Evolutionary conservation across 2,888 invertebrate species (phyloP).

Genomic region (Lochmaea capreae): DNA sequence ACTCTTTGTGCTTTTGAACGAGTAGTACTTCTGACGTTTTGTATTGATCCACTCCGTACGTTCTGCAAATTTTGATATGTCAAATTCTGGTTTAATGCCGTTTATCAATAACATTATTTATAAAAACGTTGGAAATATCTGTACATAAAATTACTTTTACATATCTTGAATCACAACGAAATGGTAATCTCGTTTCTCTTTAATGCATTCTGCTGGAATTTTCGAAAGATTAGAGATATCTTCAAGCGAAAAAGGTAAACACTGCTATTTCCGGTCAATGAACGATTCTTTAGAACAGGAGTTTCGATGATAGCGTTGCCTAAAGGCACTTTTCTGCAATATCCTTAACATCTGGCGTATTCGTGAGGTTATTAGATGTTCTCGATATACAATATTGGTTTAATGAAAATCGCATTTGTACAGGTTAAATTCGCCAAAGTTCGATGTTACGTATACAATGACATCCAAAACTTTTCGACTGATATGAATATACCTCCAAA

Average conservation of each 20-base stretch:
- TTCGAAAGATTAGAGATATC: slow-evolving; percentile 48
- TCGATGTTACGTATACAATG: neutral
- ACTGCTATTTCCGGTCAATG: slow-evolving; percentile 54
- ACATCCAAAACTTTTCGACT: neutral
- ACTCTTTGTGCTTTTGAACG: too few relatives aligned
- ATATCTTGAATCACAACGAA: slow-evolving; percentile 18
- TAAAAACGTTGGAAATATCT: neutral
- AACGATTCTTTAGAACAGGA: slow-evolving; percentile 53
- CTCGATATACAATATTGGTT: slow-evolving; percentile 25
- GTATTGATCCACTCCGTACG: too few relatives aligned
- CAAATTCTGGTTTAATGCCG: too few relatives aligned
- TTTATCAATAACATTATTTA: neutral
- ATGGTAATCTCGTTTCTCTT: slow-evolving; percentile 39
- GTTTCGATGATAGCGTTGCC: slow-evolving; percentile 38
- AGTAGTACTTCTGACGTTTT: too few relatives aligned
- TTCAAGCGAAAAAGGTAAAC: slow-evolving; percentile 52
- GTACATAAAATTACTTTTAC: neutral
- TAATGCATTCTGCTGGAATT: slow-evolving; percentile 31
- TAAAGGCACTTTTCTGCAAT: slow-evolving; percentile 49
- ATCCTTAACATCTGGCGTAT: slow-evolving; percentile 35
- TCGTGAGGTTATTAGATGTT: slow-evolving; percentile 39
- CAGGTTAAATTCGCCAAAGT: neutral
- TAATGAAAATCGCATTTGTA: neutral
- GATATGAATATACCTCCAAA: too few relatives aligned
- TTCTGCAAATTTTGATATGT: too few relatives aligned